Conservation (phyloP, 2,797 vertebrate genomes). For the Gambusia yucatana region DNA sequence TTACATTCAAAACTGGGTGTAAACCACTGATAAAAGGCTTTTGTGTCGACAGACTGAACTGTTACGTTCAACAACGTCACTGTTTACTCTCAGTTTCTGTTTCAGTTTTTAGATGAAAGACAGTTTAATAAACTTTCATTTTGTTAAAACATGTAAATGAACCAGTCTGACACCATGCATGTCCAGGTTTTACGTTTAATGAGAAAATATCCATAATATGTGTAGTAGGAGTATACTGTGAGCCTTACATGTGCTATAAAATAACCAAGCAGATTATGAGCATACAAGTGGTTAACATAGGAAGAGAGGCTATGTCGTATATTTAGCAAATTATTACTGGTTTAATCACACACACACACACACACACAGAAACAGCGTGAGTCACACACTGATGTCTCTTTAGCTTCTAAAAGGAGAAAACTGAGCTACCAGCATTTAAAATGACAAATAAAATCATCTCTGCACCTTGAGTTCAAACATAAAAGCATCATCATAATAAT, state of each 20-base stretch:
- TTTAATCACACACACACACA: constrained; percentile 58
- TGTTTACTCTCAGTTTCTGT: background rate
- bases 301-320: constrained; percentile 77
- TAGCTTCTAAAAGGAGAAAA: constrained; percentile 26
- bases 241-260: constrained; percentile 93
- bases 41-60: background rate
- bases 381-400: constrained; percentile 22
- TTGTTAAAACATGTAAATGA: constrained; percentile 6
- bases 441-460: constrained; percentile 73
- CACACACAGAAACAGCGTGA: constrained; percentile 40
- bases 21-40: background rate
- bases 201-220: constrained; percentile 97
- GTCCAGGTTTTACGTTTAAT: constrained; percentile 90
- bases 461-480: constrained; percentile 67
- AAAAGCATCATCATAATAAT: constrained; percentile 48
- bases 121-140: background rate
- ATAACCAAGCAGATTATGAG: constrained; percentile 87
- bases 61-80: background rate
- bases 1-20: constrained; percentile 4
- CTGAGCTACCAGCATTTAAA: constrained; percentile 55
- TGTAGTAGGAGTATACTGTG: constrained; percentile 84
- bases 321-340: constrained; percentile 58
- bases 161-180: constrained; percentile 35
- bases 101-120: background rate
- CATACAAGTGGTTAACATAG: constrained; percentile 92